These are phyloP conservation scores for Notodonta ziczac DNA, from an alignment of 2,888 invertebrate genomes.

Conservation along the genomic window DNA sequence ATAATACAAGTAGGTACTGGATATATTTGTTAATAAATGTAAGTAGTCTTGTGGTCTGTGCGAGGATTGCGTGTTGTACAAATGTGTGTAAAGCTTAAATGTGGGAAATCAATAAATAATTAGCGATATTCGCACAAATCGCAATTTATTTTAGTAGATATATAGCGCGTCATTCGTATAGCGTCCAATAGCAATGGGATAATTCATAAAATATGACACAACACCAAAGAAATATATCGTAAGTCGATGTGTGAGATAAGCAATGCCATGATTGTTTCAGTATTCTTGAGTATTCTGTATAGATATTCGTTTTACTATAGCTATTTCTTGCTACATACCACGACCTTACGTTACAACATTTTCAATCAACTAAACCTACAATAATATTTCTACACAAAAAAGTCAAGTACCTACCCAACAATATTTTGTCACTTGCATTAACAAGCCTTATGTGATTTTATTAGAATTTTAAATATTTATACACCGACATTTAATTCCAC, in stretches of 20 bases:
- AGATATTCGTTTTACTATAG: conserved; percentile 6
- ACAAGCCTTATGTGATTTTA: not conserved
- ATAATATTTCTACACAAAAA: not conserved
- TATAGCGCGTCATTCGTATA: conserved; percentile 71
- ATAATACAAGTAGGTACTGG: conserved; percentile 53
- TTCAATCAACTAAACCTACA: not conserved
- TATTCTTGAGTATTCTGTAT: conserved; percentile 74
- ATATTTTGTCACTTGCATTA: not conserved
- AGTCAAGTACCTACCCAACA: too few species aligned
- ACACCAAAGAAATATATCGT: conserved; percentile 81
- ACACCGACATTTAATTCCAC: not conserved
- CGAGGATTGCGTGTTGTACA: conserved; percentile 45
- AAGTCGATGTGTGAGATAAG: conserved; percentile 70
- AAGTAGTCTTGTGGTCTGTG: conserved; percentile 57
- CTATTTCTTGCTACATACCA: conserved; percentile 3
- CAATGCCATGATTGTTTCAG: conserved; percentile 76
- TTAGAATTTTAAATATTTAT: not conserved
- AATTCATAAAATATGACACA: conserved; percentile 69
- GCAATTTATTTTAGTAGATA: conserved; percentile 43
- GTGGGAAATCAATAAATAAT: conserved; percentile 30
- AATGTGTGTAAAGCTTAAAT: conserved; percentile 41
- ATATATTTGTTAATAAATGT: conserved; percentile 52
- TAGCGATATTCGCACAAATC: conserved; percentile 49
- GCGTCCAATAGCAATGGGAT: conserved; percentile 78
- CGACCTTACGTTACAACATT: not conserved